Conservation (phyloP, 2,797 vertebrate genomes). For the Luscinia luscinia region DNA sequence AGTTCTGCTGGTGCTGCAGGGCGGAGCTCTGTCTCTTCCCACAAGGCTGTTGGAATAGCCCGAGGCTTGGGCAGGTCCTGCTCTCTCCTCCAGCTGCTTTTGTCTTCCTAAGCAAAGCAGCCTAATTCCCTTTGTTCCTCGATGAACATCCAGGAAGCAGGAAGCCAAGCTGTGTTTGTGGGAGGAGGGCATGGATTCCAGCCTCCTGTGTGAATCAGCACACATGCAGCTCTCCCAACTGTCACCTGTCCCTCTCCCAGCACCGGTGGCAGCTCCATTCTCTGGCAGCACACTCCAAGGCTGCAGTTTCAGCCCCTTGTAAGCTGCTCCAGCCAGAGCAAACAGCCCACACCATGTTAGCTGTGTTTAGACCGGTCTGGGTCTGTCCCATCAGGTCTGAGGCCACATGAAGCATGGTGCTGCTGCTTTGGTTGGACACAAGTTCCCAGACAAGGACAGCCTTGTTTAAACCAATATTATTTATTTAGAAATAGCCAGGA, state of each 20-base stretch:
- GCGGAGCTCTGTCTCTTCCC: background rate
- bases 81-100: background rate
- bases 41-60: background rate
- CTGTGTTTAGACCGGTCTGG: background rate
- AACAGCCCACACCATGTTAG: background rate
- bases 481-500: background rate
- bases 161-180: background rate
- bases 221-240: background rate
- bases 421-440: background rate
- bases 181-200: background rate
- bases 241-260: background rate
- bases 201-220: background rate
- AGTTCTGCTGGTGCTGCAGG: background rate
- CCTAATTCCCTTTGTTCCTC: background rate
- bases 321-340: background rate
- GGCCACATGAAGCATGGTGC: rapidly evolving
- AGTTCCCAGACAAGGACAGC: background rate
- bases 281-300: background rate
- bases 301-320: background rate
- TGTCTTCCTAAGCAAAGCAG: background rate
- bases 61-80: background rate
- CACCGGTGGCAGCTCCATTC: rapidly evolving
- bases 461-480: background rate
- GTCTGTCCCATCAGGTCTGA: background rate
- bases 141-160: background rate